A percentile compares a stretch with the other conserved stretches of the same genome.
Evolutionary conservation across 2,113 vertebrate genomes (phyloP).

Genomic region (Ophthalmolycus amberensis): DNA sequence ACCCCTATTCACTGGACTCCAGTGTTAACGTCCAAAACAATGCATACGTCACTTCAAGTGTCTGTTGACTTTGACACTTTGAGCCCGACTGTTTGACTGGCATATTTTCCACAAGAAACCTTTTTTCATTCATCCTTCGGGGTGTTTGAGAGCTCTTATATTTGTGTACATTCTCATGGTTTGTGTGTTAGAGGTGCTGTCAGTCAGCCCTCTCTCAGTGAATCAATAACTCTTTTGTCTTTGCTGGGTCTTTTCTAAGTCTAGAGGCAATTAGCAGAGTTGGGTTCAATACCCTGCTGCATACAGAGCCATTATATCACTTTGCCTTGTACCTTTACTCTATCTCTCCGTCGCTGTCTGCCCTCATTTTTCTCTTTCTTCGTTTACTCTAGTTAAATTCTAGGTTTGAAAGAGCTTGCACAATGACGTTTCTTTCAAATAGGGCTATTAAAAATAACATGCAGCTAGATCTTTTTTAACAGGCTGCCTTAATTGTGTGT

Average conservation of each 20-base stretch:
- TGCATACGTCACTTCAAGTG: conserved; percentile 21
- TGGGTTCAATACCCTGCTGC: neutral
- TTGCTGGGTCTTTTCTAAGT: too few relatives aligned
- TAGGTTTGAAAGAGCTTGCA: conserved; percentile 16
- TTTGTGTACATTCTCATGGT: conserved; percentile 11
- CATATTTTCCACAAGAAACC: conserved; percentile 52
- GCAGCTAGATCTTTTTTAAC: conserved; percentile 39
- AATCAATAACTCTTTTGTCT: too few relatives aligned
- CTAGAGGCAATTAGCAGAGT: neutral
- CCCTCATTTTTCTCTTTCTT: conserved; percentile 13
- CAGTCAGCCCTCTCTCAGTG: conserved; percentile 29
- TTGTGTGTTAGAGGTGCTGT: conserved; percentile 41
- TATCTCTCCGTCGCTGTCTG: neutral
- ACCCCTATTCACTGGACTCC: conserved; percentile 15
- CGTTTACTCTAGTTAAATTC: conserved; percentile 21
- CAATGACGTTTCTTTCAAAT: conserved; percentile 31
- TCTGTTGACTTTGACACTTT: conserved; percentile 35
- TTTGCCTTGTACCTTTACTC: neutral
- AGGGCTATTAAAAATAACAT: conserved; percentile 45
- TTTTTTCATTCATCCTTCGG: conserved; percentile 6
- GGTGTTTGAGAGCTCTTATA: conserved; percentile 24
- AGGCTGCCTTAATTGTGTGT: conserved; percentile 55
- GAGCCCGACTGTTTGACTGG: conserved; percentile 29
- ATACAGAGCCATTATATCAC: neutral
- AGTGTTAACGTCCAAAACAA: conserved; percentile 12